Percentiles rank a stretch among this genome's conserved stretches.
These are phyloP conservation scores for Rhagonycha lutea DNA, from an alignment of 2,888 invertebrate genomes.

Conservation along the genomic window DNA sequence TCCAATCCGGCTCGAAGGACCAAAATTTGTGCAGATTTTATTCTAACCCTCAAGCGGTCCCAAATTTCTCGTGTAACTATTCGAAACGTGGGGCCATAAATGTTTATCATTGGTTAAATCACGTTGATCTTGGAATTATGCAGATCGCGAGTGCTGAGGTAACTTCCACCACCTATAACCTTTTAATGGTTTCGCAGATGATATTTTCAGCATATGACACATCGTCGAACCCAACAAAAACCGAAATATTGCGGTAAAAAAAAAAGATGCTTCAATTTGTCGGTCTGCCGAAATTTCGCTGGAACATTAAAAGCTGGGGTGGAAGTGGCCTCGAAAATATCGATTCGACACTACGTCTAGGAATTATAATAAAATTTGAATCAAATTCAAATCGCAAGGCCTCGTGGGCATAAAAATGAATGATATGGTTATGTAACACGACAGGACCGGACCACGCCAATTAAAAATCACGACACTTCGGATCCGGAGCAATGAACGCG, in stretches of 20 bases:
- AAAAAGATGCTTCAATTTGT: no score
- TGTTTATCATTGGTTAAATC: background rate
- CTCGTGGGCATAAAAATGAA: background rate
- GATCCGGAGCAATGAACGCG: background rate
- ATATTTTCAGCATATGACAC: background rate
- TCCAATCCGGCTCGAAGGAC: background rate
- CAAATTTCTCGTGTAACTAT: background rate
- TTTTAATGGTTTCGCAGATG: background rate
- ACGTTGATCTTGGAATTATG: background rate
- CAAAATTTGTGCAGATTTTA: background rate
- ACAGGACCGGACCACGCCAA: background rate
- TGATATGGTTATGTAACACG: background rate
- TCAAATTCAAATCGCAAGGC: no score
- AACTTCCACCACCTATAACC: background rate
- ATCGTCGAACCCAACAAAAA: background rate
- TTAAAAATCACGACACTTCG: background rate
- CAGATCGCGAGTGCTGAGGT: background rate
- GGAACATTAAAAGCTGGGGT: background rate
- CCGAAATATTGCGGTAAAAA: background rate
- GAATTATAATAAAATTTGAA: background rate
- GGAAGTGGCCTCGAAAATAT: background rate
- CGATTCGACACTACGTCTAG: background rate
- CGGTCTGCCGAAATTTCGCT: background rate
- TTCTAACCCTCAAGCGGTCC: background rate
- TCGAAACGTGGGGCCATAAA: no score